phyloP scores from a whole-genome alignment of 2,888 invertebrate species.

The Andrena chrysosceles region DNA sequence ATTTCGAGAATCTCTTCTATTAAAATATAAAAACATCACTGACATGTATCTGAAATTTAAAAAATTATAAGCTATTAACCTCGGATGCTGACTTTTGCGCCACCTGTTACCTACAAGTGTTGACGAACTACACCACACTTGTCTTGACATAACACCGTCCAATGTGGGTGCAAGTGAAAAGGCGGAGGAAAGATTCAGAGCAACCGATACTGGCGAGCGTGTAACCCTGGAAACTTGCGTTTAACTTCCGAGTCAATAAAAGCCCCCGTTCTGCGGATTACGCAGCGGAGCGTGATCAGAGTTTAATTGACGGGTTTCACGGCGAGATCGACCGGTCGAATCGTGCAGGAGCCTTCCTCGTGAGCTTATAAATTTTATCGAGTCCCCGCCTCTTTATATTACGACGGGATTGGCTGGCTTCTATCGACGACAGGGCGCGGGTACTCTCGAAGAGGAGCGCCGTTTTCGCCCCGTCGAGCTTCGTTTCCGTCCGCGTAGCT shows the following conservation, averaged over 20 bases:
- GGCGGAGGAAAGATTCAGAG: neutral
- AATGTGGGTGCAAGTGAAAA: constrained; percentile 8
- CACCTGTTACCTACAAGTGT: no score
- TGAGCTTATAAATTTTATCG: constrained; percentile 26
- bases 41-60: no score
- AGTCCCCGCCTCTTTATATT: constrained; percentile 3
- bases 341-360: neutral
- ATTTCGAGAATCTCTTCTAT: no score
- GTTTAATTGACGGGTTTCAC: constrained; percentile 40
- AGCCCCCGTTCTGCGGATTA: constrained; percentile 19
- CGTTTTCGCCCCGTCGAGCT: constrained; percentile 8
- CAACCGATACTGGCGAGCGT: constrained; percentile 27
- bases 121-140: no score
- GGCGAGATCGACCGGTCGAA: neutral
- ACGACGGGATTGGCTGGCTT: neutral
- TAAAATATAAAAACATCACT: no score
- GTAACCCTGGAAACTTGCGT: constrained; percentile 30
- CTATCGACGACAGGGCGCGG: neutral
- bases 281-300: constrained; percentile 10
- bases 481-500: constrained; percentile 34
- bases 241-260: constrained; percentile 49
- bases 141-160: neutral
- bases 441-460: neutral
- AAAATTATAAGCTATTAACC: no score
- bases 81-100: no score